phyloP scores from a whole-genome alignment of 2,113 vertebrate species.

The Spea bombifrons region DNA sequence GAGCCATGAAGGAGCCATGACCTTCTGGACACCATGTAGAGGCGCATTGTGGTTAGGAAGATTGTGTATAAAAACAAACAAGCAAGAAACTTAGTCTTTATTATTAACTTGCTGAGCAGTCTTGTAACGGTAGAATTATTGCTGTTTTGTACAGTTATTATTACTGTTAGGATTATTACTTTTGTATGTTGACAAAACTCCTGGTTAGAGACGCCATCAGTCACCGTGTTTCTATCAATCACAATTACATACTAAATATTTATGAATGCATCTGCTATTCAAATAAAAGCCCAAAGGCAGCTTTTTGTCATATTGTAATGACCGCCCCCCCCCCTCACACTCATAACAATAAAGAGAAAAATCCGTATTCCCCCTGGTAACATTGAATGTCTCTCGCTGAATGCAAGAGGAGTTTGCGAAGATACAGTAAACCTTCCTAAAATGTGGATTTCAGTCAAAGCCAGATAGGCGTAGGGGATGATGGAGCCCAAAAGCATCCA shows the following conservation, averaged over 20 bases:
- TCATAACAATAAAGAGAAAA: neutral
- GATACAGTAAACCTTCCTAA: neutral
- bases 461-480: too few species aligned
- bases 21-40: too few species aligned
- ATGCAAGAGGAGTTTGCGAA: neutral
- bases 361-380: neutral
- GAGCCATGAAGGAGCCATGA: too few species aligned
- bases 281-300: neutral
- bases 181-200: neutral
- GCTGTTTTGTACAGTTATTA: too few species aligned
- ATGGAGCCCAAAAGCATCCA: too few species aligned
- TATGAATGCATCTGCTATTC: neutral
- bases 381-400: neutral
- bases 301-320: neutral
- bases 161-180: slow-evolving; percentile 9
- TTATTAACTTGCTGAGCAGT: neutral
- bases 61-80: too few species aligned
- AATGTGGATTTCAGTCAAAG: neutral
- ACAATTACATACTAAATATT: slow-evolving; percentile 7
- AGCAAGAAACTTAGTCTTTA: neutral
- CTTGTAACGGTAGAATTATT: neutral
- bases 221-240: neutral
- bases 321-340: neutral
- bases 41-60: too few species aligned
- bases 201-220: neutral